Evolutionary conservation across 2,113 vertebrate genomes (phyloP), one percentile per base, ranked within the genome.

Genomic region (Myotis davidii): DNA sequence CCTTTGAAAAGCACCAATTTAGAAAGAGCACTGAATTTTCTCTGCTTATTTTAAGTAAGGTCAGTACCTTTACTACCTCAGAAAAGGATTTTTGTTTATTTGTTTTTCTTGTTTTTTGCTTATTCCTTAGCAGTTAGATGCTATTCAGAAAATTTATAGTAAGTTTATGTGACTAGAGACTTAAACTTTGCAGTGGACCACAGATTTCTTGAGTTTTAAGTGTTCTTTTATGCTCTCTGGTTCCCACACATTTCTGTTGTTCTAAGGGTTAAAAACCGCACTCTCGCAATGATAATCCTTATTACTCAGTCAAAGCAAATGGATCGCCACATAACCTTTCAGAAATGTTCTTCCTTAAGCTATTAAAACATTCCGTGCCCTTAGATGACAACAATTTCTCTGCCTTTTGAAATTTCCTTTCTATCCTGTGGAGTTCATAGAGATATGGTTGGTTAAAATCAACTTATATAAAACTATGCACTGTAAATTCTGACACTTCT

Each of bases 401-500:
- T 98, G 98, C 98, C 98, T 98, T 99, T 99, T 99, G 98, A 99
- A 99, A 99, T 99, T 99, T 99, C 98, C 98, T 99, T 99, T 99
- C 99, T 98, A 99, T 98, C 99, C 99, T 99, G 98, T 99, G 97
- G 99, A 99, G 99, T 99, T 99, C 99, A 99, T 99, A 99, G 98
- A 99, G 99, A 99, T 99, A 99, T 99, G 99, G 99, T 99, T 99
- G 99, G 98, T 99, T 99, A 99, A 99, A 99, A 99, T 99, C 99
- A 99, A 99, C 99, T 99, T 99, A 99, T 99, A 99, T 99, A 99
- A 99, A 99, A 99, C 98, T 99, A 98, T 99, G 98, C 98, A 98
- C 98, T 98, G 98, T 99, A 99, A 99, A 99, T 99, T 99, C 99
- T 99, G 99, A 99, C 99, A 99, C 99, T 99, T 99, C 98, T 98